Base-by-base conservation (phyloP, 23 tunicate species). In the Corella eumyota region DNA sequence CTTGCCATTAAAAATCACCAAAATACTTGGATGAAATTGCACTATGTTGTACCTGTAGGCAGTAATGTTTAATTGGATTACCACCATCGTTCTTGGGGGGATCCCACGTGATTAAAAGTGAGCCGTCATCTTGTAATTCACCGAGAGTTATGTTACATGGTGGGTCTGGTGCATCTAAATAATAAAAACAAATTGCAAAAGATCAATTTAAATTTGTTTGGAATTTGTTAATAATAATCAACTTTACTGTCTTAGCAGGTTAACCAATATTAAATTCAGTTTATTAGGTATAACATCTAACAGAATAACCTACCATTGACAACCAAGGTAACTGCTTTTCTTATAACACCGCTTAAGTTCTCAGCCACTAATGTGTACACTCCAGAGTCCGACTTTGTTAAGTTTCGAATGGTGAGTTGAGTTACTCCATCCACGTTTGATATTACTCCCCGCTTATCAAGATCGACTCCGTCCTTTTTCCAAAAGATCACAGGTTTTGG, bases 1-100 rank as follows among this genome's bases (percentile, higher is more conserved):
- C n/a, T n/a, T n/a, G n/a, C n/a, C n/a, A n/a, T n/a, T n/a, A n/a
- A n/a, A n/a, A n/a, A n/a, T n/a, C n/a, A n/a, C n/a, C n/a, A n/a
- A n/a, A n/a, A n/a, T n/a, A n/a, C n/a, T n/a, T n/a, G n/a, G n/a
- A n/a, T n/a, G n/a, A n/a, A n/a, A n/a, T n/a, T n/a, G n/a, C n/a
- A n/a, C n/a, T n/a, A n/a, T n/a, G n/a, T n/a, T n/a, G n/a, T n/a
- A 88, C 96, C 88, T 88, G 96, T 3, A 88, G 55, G 51, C 96
- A 88, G 63, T 88, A 88, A 34, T 88, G 81, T 44, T 79, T 79
- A 1, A 88, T 68, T 15, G 96, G 72, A 65, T 72, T 75, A 33
- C 96, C 96, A 4, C 96, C 96, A 56, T 88, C 87, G 33, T 88
- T 59, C 28, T 25, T 33, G 23, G 96, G 96, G 7, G 96, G 88